phyloP scores from a whole-genome alignment of 2,113 vertebrate species.

The Ciconia stormi region DNA sequence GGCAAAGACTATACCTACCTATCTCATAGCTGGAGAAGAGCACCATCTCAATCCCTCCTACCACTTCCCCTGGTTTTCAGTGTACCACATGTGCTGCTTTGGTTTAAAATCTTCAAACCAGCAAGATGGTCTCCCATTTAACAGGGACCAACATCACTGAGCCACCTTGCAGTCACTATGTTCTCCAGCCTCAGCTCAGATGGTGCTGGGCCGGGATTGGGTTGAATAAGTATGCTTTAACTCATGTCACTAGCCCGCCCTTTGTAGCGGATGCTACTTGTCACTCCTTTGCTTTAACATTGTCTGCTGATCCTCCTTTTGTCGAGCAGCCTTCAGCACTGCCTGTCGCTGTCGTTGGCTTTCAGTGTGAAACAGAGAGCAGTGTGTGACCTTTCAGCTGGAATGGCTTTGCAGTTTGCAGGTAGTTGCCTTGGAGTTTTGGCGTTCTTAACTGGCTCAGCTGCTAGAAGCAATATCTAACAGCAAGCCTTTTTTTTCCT shows the following conservation, averaged over 20 bases:
- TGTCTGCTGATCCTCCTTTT: background rate
- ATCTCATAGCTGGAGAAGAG: background rate
- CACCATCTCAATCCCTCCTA: background rate
- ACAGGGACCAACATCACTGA: background rate
- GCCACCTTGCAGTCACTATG: background rate
- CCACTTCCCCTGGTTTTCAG: background rate
- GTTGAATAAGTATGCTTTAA: background rate
- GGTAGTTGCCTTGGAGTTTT: background rate
- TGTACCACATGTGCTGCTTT: background rate
- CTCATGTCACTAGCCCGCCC: background rate
- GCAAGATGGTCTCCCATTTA: background rate
- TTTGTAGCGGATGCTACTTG: background rate
- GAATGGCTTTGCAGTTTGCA: background rate
- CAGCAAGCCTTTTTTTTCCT: background rate
- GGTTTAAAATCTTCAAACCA: constrained; percentile 27
- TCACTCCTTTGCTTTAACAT: background rate
- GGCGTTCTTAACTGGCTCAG: background rate
- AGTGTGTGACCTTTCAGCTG: background rate
- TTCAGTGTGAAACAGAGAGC: background rate
- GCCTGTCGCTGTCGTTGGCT: background rate
- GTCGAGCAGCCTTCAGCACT: background rate
- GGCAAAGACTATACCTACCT: background rate
- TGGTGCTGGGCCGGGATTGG: background rate
- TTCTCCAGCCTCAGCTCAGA: background rate
- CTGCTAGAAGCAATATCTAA: background rate